Evolutionary conservation across 2,888 invertebrate genomes (phyloP), one percentile per base, ranked within the genome.

Genomic region (Hemaris fuciformis): DNA sequence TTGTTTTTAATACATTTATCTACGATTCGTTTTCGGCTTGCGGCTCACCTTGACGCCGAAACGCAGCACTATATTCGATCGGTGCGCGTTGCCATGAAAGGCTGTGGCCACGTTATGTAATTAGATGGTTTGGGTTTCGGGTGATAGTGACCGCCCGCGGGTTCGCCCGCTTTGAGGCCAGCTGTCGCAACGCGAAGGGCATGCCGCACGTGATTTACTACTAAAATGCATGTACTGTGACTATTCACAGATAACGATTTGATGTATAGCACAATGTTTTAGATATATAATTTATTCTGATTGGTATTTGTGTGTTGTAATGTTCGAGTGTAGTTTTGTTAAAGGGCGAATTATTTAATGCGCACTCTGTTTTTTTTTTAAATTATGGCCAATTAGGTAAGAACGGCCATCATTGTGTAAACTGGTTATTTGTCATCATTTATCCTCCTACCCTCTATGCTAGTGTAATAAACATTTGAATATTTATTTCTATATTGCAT

Each of bases 1-100:
- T 77, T 69, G 69, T 63, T 66, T 81, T 79, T 80, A 83, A 84
- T 83, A 83, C 79, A 80, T 83, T 85, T 86, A 85, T 84, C 84
- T 80, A 77, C 78, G 81, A 79, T 80, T 81, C 73, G 77, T 77
- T 84, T 87, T 86, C 73, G 84, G 81, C 69, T 69, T 63, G 72
- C 66, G 64, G 86, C 67, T 89, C 71, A 79, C 89, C 89, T 89
- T 89, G 88, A 74, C 75, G 27, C 25, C 53, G 53, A 60, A 53
- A 53, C 38, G 23, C 38, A 48, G 38, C 8, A 22, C 43, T 46
- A 20, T 45, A 56, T 59, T 60, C 23, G 57, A 60, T 57, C 46
- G 31, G 2, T 48, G 31, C 22, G 56, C 45, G 59, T 23, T 34
- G 34, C 62, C 56, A 57, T 59, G 42, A 59, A 59, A 48, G 48